These are phyloP conservation scores for Rhadina sibilatrix DNA, from an alignment of 2,113 vertebrate genomes.

Conservation along the genomic window DNA sequence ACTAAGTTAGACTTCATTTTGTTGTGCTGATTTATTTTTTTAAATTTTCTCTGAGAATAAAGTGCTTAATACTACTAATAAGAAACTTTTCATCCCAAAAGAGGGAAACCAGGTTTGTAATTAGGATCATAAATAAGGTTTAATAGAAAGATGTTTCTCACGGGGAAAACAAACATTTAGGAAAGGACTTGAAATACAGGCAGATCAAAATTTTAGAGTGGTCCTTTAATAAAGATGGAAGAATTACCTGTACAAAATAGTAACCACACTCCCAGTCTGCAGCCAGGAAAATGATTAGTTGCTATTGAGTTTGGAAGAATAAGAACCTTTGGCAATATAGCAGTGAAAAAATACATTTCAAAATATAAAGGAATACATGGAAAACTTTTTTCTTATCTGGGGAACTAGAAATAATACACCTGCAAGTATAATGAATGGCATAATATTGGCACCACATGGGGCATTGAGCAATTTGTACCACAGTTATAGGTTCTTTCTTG, in stretches of 20 bases:
- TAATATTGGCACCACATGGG: slow-evolving; percentile 70
- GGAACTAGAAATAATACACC: slow-evolving; percentile 80
- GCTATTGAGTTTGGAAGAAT: slow-evolving; percentile 70
- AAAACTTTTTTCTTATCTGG: slow-evolving; percentile 68
- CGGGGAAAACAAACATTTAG: slow-evolving; percentile 61
- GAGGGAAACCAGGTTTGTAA: slow-evolving; percentile 44
- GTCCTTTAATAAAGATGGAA: slow-evolving; percentile 48
- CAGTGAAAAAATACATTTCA: slow-evolving; percentile 69
- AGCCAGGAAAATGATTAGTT: slow-evolving; percentile 70
- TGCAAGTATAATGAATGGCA: slow-evolving; percentile 75
- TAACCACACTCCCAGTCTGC: slow-evolving; percentile 39
- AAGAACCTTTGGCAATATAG: slow-evolving; percentile 57
- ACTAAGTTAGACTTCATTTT: slow-evolving; percentile 4
- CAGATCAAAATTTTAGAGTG: slow-evolving; percentile 44
- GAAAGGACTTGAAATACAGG: slow-evolving; percentile 56
- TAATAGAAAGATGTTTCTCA: slow-evolving; percentile 59
- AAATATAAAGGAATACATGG: slow-evolving; percentile 72
- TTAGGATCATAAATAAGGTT: slow-evolving; percentile 34
- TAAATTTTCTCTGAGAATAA: not conserved
- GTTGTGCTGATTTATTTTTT: slow-evolving; percentile 39
- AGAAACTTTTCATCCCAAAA: slow-evolving; percentile 41
- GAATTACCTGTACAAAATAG: slow-evolving; percentile 30
- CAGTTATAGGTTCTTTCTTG: slow-evolving; percentile 66
- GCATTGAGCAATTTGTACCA: slow-evolving; percentile 68
- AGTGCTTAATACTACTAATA: slow-evolving; percentile 39